Evolutionary conservation across 2,888 invertebrate genomes (phyloP), one percentile per base, ranked within the genome.

Genomic region (Drosophila suboccidentalis): DNA sequence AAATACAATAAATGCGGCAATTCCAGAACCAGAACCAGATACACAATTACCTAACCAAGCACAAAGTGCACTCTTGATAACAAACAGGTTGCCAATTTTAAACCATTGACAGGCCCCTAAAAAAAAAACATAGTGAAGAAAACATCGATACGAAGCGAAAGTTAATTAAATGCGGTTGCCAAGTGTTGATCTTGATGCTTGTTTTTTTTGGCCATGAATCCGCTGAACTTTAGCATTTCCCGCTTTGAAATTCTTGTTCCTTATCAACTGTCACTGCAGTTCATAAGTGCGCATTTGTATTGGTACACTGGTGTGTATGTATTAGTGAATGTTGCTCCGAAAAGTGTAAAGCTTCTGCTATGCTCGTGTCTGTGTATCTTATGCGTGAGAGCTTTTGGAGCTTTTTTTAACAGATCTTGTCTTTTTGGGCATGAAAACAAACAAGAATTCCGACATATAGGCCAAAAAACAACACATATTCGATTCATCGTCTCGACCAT

Each of bases 71-170:
- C 19, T 10, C n/a, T 11, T 8, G 26, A 54, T 54, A 39, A 54
- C 8, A 0, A 19, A 39, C 13, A 46, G 22, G 2, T 46, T 46
- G 2, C n/a, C 8, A 39, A n/a, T 54, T 41, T n/a, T 9, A 29
- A 11, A 8, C 4, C 8, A 11, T 8, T 13, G 80, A 77, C 80
- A 66, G 49, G 68, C 80, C 83, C 80, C 74, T 59, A 10, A 54
- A 66, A 58, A 44, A 3, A 22, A 22, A 22, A 22, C 22, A 22
- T n/a, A 54, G 26, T 15, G 22, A 17, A 50, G 10, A 44, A 29
- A 17, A 6, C 17, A 1, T 17, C n/a, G 44, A 10, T 17, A 41
- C 11, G 29, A 9, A 39, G 29, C 17, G 41, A 46, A 26, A 15
- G 22, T 39, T 57, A 44, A 54, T 53, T 47, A 51, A 62, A 34